phyloP scores from a whole-genome alignment of 2,113 vertebrate species.

The Macaca fascicularis region T2T-MFA8v1.1 NC_088375.1:204404001-204404500 shows the following conservation, averaged over 20 bases:
- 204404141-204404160: background rate
- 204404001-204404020: background rate
- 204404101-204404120: background rate
- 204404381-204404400: background rate
- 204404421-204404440: background rate
- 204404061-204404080: background rate
- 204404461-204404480: background rate
- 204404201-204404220: background rate
- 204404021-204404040: background rate
- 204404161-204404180: background rate
- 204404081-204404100: background rate
- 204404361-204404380: background rate
- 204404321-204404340: background rate
- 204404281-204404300: background rate
- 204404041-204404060: background rate
- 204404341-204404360: background rate
- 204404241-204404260: background rate
- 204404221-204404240: background rate
- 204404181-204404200: background rate
- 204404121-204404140: background rate
- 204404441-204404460: background rate
- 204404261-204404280: background rate
- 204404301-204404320: background rate
- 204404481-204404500: background rate
- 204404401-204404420: background rate